Conservation (phyloP, 2,797 vertebrate genomes). For the Hemibagrus guttatus region DNA sequence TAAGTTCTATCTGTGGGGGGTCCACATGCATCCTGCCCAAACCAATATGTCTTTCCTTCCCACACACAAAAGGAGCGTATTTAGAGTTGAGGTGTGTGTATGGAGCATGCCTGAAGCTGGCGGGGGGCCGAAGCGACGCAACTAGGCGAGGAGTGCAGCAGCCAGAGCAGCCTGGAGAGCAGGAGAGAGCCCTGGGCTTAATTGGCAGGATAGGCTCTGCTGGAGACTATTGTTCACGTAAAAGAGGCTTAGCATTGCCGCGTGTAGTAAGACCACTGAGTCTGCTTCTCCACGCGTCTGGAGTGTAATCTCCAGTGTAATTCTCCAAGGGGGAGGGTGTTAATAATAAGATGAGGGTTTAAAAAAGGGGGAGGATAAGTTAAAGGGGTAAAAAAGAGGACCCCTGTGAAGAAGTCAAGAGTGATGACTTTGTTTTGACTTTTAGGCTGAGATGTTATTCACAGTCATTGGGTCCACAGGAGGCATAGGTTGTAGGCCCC, state of each 20-base stretch:
- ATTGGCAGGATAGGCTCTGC: slow-evolving; percentile 84
- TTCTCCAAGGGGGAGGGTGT: slow-evolving; percentile 50
- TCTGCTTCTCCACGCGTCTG: slow-evolving; percentile 52
- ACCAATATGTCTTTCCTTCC: slow-evolving; percentile 68
- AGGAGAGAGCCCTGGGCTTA: slow-evolving; percentile 78
- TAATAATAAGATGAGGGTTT: slow-evolving; percentile 53
- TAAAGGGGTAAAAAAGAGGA: slow-evolving; percentile 45
- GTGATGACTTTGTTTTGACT: slow-evolving; percentile 62
- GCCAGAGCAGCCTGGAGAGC: slow-evolving; percentile 62
- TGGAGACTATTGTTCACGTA: slow-evolving; percentile 65
- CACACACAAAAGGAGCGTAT: slow-evolving; percentile 72
- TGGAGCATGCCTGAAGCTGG: slow-evolving; percentile 75
- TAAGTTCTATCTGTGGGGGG: slow-evolving; percentile 56
- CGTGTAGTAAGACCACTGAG: slow-evolving; percentile 37
- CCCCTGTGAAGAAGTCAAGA: slow-evolving; percentile 66
- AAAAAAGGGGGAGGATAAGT: slow-evolving; percentile 44
- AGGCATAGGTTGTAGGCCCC: slow-evolving; percentile 58
- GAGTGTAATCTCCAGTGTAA: slow-evolving; percentile 47
- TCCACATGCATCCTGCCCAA: slow-evolving; percentile 71
- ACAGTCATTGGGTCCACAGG: not conserved
- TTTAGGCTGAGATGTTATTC: slow-evolving; percentile 37
- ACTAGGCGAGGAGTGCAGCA: slow-evolving; percentile 55
- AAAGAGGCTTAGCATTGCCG: slow-evolving; percentile 82
- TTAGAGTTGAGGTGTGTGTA: slow-evolving; percentile 72
- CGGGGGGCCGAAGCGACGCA: slow-evolving; percentile 70